Conservation (phyloP, 2,113 vertebrate species). For the Trogon surrucura region DNA sequence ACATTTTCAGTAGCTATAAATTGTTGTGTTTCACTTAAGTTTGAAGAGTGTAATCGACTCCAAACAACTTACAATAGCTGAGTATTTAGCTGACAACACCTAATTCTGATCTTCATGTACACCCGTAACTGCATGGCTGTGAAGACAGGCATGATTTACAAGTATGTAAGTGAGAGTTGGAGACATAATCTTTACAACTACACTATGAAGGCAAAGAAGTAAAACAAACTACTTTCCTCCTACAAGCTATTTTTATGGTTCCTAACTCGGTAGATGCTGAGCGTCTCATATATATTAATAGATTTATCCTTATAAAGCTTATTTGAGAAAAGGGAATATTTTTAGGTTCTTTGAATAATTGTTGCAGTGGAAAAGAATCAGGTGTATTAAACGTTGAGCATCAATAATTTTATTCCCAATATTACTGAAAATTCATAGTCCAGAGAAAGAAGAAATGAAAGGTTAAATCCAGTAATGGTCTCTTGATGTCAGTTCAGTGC, state of each 20-base stretch:
- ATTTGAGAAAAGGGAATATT: not conserved
- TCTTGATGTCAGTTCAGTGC: not conserved
- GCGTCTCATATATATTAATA: not conserved
- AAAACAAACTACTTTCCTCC: not conserved
- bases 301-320: not conserved
- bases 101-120: not conserved
- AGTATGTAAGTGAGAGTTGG: not conserved
- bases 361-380: not conserved
- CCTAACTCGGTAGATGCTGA: not conserved
- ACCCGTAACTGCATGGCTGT: not conserved
- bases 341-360: not conserved
- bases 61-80: not conserved
- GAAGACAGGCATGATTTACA: not conserved
- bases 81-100: not conserved
- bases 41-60: not conserved
- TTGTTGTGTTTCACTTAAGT: not conserved
- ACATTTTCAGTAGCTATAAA: not conserved
- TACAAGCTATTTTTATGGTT: not conserved
- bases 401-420: not conserved
- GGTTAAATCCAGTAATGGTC: not conserved
- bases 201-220: not conserved
- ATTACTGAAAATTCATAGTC: constrained; percentile 21
- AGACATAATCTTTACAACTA: not conserved
- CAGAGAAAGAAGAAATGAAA: constrained; percentile 2
- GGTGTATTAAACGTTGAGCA: not conserved